Conservation (phyloP, 2,888 invertebrate genomes). For the Auanema sp. region DNA sequence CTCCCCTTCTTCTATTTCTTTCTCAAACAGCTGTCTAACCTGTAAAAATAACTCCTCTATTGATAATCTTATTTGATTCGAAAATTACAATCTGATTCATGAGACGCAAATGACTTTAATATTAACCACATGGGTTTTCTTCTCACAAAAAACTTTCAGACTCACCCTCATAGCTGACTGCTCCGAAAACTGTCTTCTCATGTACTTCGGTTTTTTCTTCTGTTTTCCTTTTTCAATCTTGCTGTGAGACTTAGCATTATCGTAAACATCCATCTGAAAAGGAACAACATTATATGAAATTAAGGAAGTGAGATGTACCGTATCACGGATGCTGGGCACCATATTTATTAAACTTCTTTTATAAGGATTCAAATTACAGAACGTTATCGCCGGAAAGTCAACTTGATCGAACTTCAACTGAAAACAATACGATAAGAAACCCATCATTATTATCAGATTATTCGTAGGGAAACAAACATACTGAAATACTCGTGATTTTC, state of each 20-base stretch:
- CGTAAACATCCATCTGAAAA: constrained; percentile 54
- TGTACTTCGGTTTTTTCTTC: constrained; percentile 39
- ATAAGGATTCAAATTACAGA: constrained; percentile 52
- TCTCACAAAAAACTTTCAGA: background rate
- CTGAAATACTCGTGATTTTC: constrained; percentile 50
- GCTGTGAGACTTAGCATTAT: constrained; percentile 48
- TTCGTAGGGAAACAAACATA: background rate
- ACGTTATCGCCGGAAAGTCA: constrained; percentile 52
- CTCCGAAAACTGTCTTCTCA: constrained; percentile 38
- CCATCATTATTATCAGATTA: background rate
- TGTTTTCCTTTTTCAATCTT: constrained; percentile 32
- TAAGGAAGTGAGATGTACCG: constrained; percentile 25
- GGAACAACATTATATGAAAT: constrained; percentile 2
- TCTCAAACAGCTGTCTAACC: constrained; percentile 41
- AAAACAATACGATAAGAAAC: constrained; percentile 14
- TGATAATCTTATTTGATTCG: too few species aligned
- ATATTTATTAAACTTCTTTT: constrained; percentile 47
- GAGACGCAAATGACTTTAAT: too few species aligned
- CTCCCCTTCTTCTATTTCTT: constrained; percentile 44
- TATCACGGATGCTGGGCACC: constrained; percentile 51
- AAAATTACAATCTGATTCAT: too few species aligned
- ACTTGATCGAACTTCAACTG: constrained; percentile 54
- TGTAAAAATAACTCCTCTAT: constrained; percentile 14
- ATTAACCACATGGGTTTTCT: too few species aligned
- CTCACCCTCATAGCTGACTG: constrained; percentile 11